Conservation (phyloP, 2,113 vertebrate species). For the zebrafish (Danio rerio) region DNA sequence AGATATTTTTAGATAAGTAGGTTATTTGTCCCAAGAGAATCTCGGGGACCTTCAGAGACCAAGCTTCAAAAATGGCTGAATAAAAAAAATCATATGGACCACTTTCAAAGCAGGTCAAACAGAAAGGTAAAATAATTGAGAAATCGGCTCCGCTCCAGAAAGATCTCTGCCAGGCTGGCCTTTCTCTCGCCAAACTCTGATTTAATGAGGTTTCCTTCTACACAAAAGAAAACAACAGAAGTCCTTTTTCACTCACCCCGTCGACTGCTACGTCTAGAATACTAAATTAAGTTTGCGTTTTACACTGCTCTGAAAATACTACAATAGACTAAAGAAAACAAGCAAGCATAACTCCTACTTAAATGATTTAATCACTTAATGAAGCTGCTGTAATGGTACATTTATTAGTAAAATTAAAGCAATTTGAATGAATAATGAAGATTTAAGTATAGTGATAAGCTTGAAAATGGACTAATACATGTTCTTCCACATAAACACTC, state of each 20-base stretch:
- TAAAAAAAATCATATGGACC: constrained; percentile 45
- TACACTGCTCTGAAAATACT: not conserved
- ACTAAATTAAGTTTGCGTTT: not conserved
- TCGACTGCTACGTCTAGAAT: not conserved
- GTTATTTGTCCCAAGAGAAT: constrained; percentile 60
- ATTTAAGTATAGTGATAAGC: not conserved
- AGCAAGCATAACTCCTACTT: not conserved
- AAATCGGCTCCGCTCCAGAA: constrained; percentile 29
- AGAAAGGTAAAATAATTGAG: constrained; percentile 52
- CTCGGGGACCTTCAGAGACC: constrained; percentile 55
- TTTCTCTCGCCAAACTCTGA: constrained; percentile 22
- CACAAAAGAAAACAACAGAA: constrained; percentile 29
- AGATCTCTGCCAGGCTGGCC: constrained; percentile 8
- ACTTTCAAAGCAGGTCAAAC: constrained; percentile 57
- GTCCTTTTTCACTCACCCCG: constrained; percentile 11
- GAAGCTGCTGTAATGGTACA: constrained; percentile 27
- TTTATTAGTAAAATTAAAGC: not conserved
- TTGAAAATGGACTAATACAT: no score
- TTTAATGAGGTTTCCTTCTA: constrained; percentile 30
- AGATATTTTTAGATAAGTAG: constrained; percentile 63
- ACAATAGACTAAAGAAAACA: not conserved
- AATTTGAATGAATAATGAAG: constrained; percentile 9
- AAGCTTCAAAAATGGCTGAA: constrained; percentile 42
- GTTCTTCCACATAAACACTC: no score
- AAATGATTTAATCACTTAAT: constrained; percentile 12